Evolutionary conservation across 2,888 invertebrate species (phyloP).

Genomic region (Lepeophtheirus nordmannii): DNA sequence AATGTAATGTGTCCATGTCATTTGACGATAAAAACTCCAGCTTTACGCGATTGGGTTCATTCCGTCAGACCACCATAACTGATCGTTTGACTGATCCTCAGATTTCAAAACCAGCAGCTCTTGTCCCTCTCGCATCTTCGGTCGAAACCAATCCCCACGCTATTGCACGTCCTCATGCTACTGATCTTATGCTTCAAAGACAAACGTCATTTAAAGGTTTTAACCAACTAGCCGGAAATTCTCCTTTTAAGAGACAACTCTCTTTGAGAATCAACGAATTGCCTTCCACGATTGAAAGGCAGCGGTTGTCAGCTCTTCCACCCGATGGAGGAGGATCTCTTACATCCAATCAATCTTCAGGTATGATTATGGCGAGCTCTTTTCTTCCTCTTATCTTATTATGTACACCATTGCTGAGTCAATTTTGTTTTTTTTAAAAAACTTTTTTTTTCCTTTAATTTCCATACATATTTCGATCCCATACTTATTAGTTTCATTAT

Average conservation of each 20-base stretch:
- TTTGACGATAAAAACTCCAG: slow-evolving; percentile 76
- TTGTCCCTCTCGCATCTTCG: slow-evolving; percentile 14
- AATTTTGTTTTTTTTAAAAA: too few species aligned
- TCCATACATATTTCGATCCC: neutral
- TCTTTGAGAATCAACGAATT: slow-evolving; percentile 84
- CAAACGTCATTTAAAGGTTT: slow-evolving; percentile 90
- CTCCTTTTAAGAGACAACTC: slow-evolving; percentile 88
- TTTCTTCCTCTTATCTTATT: too few species aligned
- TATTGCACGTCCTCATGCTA: slow-evolving; percentile 88
- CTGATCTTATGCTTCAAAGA: slow-evolving; percentile 77
- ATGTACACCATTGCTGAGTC: too few species aligned
- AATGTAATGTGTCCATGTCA: slow-evolving; percentile 82
- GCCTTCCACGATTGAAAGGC: slow-evolving; percentile 80
- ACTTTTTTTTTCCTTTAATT: neutral
- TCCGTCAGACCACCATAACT: slow-evolving; percentile 65
- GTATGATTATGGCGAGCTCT: neutral
- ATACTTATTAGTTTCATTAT: neutral
- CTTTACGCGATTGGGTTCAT: slow-evolving; percentile 82
- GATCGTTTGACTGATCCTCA: slow-evolving; percentile 54
- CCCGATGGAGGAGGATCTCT: neutral
- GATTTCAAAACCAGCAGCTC: slow-evolving; percentile 39
- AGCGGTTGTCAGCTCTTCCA: slow-evolving; percentile 28
- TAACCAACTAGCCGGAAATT: slow-evolving; percentile 46
- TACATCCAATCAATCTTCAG: neutral
- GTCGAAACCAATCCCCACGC: slow-evolving; percentile 63